Base-by-base conservation (phyloP, 2,888 invertebrate genomes). In the Chymomyza amoena region DNA sequence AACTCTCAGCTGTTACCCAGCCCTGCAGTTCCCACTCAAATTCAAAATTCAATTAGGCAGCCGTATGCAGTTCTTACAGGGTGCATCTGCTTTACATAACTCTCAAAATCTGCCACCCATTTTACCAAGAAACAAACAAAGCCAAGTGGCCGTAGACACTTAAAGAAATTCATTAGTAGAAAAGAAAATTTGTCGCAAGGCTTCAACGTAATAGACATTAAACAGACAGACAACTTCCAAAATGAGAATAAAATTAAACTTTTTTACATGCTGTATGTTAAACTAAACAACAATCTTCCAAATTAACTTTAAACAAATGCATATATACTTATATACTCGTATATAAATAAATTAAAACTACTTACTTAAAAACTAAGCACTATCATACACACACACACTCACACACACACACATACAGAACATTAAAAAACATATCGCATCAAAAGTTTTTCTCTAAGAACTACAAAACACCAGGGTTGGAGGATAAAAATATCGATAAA, bases 211-310 rank as follows among this genome's bases (percentile, higher is more conserved):
- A 36, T 10, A n/a, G 15, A 20, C 54, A 54, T 54, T 45, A 62
- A 64, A 67, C 7, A n/a, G 32, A 15, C 60, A 16, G 36, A 75
- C 66, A 75, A 76, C 76, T 76, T 75, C 76, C 75, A 72, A 71
- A 71, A 60, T 67, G 15, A 39, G 9, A 63, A 63, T 63, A 4
- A 61, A 64, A 10, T 18, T 77, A 72, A 77, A 64, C 72, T 84
- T 77, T 75, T 75, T 82, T 85, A 82, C 75, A 80, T 70, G 72
- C 83, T 82, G 73, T 80, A 73, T 70, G 77, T 87, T 75, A 73
- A 76, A 73, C 86, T 85, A 74, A 76, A 72, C 75, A 81, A 87
- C 72, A 81, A 81, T 83, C 83, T 83, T 83, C 83, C 83, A 83
- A 82, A 80, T 87, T 82, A 87, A 76, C 69, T 79, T 78, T 73